Conservation (phyloP, 2,113 vertebrate species). For the Onychostoma macrolepis region DNA sequence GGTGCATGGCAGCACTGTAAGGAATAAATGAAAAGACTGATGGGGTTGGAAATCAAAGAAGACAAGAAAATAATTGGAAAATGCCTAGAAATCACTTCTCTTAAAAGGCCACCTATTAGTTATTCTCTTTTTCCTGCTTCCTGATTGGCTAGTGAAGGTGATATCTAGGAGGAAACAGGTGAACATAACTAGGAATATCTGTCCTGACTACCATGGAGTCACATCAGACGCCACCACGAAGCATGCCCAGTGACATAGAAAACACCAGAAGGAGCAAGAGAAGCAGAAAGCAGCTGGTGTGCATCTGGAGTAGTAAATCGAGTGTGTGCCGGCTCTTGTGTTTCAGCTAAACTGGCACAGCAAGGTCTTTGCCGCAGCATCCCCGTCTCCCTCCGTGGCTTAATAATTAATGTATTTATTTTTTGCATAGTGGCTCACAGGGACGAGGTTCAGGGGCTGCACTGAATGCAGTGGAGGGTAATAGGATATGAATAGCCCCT, state of each 20-base stretch:
- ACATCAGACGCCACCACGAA: slow-evolving; percentile 25
- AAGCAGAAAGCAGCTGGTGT: slow-evolving; percentile 37
- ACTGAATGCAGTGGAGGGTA: slow-evolving; percentile 64
- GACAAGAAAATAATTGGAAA: slow-evolving; percentile 16
- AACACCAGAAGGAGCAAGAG: slow-evolving; percentile 5
- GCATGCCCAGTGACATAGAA: slow-evolving; percentile 4
- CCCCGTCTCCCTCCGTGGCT: slow-evolving; percentile 26
- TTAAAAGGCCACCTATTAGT: background rate
- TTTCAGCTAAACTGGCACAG: slow-evolving; percentile 27
- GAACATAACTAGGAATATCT: background rate
- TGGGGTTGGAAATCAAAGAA: background rate
- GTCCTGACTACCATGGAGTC: background rate
- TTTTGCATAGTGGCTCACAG: slow-evolving; percentile 62
- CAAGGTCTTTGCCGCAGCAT: slow-evolving; percentile 3
- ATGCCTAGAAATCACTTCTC: background rate
- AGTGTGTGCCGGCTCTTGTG: slow-evolving; percentile 3
- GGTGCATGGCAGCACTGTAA: background rate
- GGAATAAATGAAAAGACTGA: background rate
- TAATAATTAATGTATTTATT: slow-evolving; percentile 61
- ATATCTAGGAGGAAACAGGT: background rate
- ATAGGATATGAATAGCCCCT: slow-evolving; percentile 67
- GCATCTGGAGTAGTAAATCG: slow-evolving; percentile 33
- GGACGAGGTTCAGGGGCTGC: slow-evolving; percentile 62
- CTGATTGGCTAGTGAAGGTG: background rate
- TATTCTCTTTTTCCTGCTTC: background rate